Conservation (phyloP, 2,888 invertebrate genomes). For the Ormyrus nitidulus region DNA sequence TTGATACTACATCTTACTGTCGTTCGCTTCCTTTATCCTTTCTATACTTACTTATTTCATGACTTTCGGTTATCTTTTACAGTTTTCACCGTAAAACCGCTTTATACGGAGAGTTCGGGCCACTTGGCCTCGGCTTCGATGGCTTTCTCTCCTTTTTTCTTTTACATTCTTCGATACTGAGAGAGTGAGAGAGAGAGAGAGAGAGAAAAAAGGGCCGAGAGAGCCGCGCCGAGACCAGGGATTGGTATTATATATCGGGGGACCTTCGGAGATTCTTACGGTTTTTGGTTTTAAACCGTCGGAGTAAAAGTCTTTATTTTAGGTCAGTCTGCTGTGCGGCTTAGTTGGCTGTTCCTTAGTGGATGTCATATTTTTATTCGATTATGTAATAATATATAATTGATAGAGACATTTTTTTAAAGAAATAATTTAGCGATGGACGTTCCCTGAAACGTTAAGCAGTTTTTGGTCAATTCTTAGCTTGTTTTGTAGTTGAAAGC, state of each 20-base stretch:
- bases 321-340: too few species aligned
- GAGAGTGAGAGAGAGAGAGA: not conserved
- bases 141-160: conserved; percentile 22
- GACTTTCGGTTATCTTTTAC: conserved; percentile 55
- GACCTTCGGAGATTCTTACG: conserved; percentile 5
- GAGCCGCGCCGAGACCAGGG: not conserved
- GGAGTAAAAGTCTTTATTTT: conserved; percentile 18
- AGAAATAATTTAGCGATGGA: too few species aligned
- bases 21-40: conserved; percentile 50
- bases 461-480: too few species aligned
- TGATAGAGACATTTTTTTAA: too few species aligned
- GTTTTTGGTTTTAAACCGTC: conserved; percentile 11
- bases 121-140: conserved; percentile 18
- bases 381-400: too few species aligned
- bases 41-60: conserved; percentile 54
- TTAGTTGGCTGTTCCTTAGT: too few species aligned
- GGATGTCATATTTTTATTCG: too few species aligned
- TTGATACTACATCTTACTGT: conserved; percentile 54
- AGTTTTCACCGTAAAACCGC: conserved; percentile 53
- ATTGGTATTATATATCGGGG: conserved; percentile 19
- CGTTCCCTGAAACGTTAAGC: too few species aligned
- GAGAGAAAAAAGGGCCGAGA: not conserved
- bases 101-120: conserved; percentile 46
- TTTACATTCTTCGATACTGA: conserved; percentile 36
- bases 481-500: too few species aligned